A percentile compares a stretch with the other conserved stretches of the same genome.
Conservation (phyloP, 1,140 invertebrate genomes). For the Hyphantria cunea region DNA sequence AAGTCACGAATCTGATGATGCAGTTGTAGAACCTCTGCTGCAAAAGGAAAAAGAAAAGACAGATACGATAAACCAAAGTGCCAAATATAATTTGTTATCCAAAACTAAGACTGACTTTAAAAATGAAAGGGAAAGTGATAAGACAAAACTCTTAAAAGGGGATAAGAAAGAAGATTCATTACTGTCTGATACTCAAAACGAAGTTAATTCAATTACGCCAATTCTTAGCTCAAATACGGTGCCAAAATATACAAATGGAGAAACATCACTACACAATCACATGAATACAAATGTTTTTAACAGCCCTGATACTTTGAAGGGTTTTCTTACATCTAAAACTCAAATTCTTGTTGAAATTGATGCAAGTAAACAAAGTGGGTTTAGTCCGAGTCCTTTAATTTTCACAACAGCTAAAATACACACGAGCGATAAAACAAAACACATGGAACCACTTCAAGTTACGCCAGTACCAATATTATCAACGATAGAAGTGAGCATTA, state of each 20-base stretch:
- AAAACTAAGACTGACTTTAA: conserved; percentile 67
- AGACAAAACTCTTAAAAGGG: conserved; percentile 37
- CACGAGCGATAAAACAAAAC: conserved; percentile 59
- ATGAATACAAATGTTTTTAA: conserved; percentile 67
- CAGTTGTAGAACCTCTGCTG: conserved; percentile 71
- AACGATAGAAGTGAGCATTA: conserved; percentile 55
- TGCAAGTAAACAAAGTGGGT: conserved; percentile 41
- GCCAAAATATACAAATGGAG: conserved; percentile 27
- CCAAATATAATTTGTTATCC: conserved; percentile 60
- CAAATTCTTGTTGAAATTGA: conserved; percentile 65
- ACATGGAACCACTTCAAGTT: conserved; percentile 63
- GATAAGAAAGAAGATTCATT: conserved; percentile 36
- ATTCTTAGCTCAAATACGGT: conserved; percentile 16
- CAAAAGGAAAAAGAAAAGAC: conserved; percentile 62
- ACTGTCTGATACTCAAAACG: conserved; percentile 5
- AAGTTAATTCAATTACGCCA: conserved; percentile 24
- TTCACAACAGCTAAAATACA: conserved; percentile 78
- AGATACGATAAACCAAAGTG: conserved; percentile 61
- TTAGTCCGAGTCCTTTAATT: conserved; percentile 60
- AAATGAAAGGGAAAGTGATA: conserved; percentile 41
- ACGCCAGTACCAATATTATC: conserved; percentile 69
- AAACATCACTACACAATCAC: conserved; percentile 55
- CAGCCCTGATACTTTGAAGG: conserved; percentile 38
- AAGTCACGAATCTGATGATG: conserved; percentile 69
- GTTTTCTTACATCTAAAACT: conserved; percentile 44